Percentiles rank a stretch among this genome's conserved stretches.
Evolutionary conservation across 2,888 invertebrate genomes (phyloP).

Genomic region (Tenthredo notha): DNA sequence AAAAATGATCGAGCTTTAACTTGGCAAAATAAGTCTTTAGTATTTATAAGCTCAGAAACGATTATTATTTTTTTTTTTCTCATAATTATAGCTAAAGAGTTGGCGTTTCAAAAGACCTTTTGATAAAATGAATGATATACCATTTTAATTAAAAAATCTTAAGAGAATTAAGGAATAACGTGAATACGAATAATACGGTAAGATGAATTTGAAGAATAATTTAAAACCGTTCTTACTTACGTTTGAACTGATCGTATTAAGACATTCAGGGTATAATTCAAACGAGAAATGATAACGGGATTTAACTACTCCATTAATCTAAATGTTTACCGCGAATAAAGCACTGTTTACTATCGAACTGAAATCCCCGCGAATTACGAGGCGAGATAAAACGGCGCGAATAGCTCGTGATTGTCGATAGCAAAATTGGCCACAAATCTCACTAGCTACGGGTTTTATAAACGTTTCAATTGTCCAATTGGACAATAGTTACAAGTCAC

Average conservation of each 20-base stretch:
- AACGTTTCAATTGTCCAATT: slow-evolving; percentile 31
- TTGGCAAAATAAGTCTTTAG: background rate
- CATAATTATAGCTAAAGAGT: background rate
- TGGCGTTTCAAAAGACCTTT: background rate
- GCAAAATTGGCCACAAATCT: slow-evolving; percentile 43
- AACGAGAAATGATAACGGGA: slow-evolving; percentile 17
- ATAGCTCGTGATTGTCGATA: slow-evolving; percentile 45
- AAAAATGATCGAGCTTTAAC: background rate
- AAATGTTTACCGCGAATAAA: slow-evolving; percentile 20
- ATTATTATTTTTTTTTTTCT: background rate
- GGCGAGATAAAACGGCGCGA: slow-evolving; percentile 44
- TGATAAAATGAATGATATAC: background rate
- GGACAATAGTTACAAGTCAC: background rate
- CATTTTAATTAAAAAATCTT: background rate
- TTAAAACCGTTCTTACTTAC: background rate
- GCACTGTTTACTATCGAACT: slow-evolving; percentile 35
- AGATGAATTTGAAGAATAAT: background rate
- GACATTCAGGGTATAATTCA: background rate
- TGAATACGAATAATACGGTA: background rate
- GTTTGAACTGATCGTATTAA: background rate
- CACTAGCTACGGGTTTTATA: slow-evolving; percentile 11
- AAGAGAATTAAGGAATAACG: background rate
- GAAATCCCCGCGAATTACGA: slow-evolving; percentile 28
- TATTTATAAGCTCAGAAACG: background rate
- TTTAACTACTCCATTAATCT: slow-evolving; percentile 7